phyloP scores from a whole-genome alignment of 1,140 invertebrate species.

The Drosophila funebris region DNA sequence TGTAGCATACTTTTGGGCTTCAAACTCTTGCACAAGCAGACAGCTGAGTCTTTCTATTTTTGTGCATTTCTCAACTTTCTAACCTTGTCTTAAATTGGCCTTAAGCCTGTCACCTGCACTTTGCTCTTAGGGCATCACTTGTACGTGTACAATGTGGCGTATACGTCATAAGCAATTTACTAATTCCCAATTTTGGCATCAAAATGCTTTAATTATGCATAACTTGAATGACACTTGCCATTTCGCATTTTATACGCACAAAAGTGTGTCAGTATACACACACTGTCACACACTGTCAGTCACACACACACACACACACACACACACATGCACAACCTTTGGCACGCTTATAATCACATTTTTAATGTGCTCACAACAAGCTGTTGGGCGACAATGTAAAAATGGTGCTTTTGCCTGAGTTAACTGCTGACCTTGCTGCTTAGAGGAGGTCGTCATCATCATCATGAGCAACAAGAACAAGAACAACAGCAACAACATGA shows the following conservation, averaged over 20 bases:
- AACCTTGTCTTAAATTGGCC: constrained; percentile 1
- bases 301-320: constrained; percentile 22
- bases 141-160: background rate
- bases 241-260: constrained; percentile 45
- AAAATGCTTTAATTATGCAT: constrained; percentile 71
- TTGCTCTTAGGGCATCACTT: background rate
- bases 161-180: constrained; percentile 42
- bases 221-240: constrained; percentile 61
- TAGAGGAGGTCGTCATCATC: constrained; percentile 47
- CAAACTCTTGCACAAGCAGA: background rate
- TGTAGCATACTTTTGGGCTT: constrained; percentile 19
- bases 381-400: constrained; percentile 26
- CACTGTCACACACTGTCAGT: constrained; percentile 2
- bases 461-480: background rate
- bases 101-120: background rate
- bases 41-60: no score
- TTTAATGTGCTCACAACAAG: constrained; percentile 61
- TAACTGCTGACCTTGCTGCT: constrained; percentile 59
- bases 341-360: constrained; percentile 65
- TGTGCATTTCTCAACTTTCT: background rate
- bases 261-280: constrained; percentile 5
- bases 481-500: no score
- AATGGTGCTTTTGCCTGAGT: constrained; percentile 22
- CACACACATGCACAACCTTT: constrained; percentile 18
- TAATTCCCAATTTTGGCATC: constrained; percentile 62